Evolutionary conservation across 2,888 invertebrate species (phyloP).

Genomic region (Mimumesa dahlbomi): DNA sequence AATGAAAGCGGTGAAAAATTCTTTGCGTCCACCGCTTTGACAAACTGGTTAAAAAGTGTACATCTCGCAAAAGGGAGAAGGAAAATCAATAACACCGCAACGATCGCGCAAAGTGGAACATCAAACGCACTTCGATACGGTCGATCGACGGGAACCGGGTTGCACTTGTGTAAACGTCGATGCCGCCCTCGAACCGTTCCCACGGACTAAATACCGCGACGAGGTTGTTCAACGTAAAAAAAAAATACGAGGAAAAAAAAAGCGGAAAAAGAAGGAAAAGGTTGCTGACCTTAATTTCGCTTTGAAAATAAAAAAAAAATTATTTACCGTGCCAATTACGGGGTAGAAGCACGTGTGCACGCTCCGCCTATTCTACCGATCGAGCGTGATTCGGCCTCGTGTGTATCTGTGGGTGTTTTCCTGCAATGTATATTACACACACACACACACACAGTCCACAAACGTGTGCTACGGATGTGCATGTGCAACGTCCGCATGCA

Average conservation of each 20-base stretch:
- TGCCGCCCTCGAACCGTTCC: constrained; percentile 37
- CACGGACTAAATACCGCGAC: constrained; percentile 35
- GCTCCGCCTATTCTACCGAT: constrained; percentile 3
- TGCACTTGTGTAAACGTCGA: constrained; percentile 32
- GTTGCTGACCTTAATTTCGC: constrained; percentile 53
- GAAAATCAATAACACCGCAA: no score
- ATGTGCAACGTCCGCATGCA: constrained; percentile 16
- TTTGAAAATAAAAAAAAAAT: constrained; percentile 54
- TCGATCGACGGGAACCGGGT: constrained; percentile 22
- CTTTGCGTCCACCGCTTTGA: no score
- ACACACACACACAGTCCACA: no score
- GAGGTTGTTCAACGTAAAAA: not conserved
- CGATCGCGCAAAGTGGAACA: constrained; percentile 32
- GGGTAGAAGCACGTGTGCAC: constrained; percentile 5
- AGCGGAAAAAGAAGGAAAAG: constrained; percentile 8
- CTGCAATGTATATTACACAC: no score
- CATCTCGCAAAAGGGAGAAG: no score
- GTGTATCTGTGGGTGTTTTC: not conserved
- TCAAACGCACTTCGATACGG: constrained; percentile 38
- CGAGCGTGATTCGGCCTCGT: constrained; percentile 7
- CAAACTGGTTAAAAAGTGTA: no score
- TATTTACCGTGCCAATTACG: constrained; percentile 31
- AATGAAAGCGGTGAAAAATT: no score
- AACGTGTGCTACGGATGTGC: constrained; percentile 11
- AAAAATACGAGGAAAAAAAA: constrained; percentile 24